Conservation (phyloP, 2,797 vertebrate species). For the Scleropages formosus region DNA sequence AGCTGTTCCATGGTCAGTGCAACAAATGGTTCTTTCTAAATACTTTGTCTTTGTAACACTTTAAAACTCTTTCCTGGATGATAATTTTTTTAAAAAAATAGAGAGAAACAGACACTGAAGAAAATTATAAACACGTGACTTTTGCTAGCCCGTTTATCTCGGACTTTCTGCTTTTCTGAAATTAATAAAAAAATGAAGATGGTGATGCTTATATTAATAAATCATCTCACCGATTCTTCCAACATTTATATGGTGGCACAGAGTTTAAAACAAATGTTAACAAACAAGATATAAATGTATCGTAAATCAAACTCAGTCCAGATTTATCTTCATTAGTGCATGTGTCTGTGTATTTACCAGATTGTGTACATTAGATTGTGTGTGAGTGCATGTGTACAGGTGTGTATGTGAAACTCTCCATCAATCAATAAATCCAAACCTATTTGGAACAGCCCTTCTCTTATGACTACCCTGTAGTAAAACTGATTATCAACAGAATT, state of each 20-base stretch:
- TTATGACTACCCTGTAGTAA: neutral
- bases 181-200: conserved; percentile 10
- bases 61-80: too few species aligned
- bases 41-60: too few species aligned
- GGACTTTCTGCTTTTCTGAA: neutral
- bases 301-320: too few species aligned
- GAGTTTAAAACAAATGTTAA: neutral
- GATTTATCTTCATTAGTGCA: too few species aligned
- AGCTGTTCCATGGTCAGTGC: too few species aligned
- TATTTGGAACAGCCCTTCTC: neutral
- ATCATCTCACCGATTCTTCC: too few species aligned
- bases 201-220: neutral
- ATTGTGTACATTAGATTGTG: neutral
- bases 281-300: neutral
- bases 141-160: neutral
- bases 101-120: too few species aligned
- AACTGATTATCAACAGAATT: conserved; percentile 16
- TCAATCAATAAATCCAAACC: conserved; percentile 12
- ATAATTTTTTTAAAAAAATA: too few species aligned
- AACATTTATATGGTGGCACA: neutral
- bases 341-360: too few species aligned
- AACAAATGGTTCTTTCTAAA: too few species aligned
- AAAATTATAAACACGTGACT: too few species aligned
- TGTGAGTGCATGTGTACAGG: neutral
- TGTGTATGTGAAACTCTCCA: conserved; percentile 1